These are phyloP conservation scores for Vespertilio murinus DNA, from an alignment of 2,797 vertebrate species.

Conservation along the genomic window DNA sequence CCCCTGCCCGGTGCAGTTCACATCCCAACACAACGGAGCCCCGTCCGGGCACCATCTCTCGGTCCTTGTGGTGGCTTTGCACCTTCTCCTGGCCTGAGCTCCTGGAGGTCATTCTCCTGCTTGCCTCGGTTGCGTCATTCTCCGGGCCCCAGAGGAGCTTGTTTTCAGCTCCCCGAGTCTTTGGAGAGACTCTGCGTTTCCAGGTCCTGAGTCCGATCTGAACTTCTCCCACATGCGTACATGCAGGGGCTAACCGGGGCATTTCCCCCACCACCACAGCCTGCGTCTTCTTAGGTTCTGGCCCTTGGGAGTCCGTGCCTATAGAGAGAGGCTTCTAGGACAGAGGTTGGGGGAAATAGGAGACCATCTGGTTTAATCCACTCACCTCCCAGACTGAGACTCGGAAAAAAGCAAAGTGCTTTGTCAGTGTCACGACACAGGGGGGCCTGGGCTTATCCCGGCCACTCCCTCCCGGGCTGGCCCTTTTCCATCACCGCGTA, in stretches of 20 bases:
- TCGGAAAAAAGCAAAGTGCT: constrained; percentile 5
- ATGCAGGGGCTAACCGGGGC: not conserved
- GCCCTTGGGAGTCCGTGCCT: not conserved
- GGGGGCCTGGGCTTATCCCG: not conserved
- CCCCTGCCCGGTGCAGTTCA: not conserved
- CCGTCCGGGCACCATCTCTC: not conserved
- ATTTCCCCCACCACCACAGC: not conserved
- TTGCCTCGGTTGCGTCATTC: not conserved
- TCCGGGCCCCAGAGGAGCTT: not conserved
- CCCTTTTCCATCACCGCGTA: not conserved
- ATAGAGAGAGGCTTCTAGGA: not conserved
- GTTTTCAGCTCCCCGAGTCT: not conserved
- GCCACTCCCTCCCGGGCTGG: not conserved
- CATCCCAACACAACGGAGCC: not conserved
- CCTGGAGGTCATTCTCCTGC: constrained; percentile 8
- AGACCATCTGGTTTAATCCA: not conserved
- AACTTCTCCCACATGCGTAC: not conserved
- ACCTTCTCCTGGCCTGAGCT: not conserved
- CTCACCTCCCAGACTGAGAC: not conserved
- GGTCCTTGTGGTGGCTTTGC: not conserved
- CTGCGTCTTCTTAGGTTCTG: not conserved
- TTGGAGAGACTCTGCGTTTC: constrained; percentile 1
- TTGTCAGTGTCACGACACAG: not conserved
- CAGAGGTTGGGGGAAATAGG: not conserved
- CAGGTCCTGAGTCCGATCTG: not conserved